These are phyloP conservation scores for Salvator merianae DNA, from an alignment of 2,113 vertebrate genomes.

Conservation along the genomic window DNA sequence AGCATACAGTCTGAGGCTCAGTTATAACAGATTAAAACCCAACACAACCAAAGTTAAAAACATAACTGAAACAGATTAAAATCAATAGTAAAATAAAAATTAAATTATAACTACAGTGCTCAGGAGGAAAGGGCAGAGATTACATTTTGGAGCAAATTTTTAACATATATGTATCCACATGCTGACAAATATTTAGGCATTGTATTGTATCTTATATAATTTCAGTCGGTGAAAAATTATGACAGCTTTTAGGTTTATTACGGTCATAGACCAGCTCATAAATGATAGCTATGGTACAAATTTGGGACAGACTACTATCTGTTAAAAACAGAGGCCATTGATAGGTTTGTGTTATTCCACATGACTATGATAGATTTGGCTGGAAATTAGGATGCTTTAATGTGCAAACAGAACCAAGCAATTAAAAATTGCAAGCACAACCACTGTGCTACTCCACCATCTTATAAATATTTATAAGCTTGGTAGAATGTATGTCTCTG, in stretches of 20 bases:
- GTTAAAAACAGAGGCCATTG: conserved; percentile 42
- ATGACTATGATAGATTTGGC: conserved; percentile 63
- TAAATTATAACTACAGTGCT: too few relatives aligned
- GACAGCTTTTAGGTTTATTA: too few relatives aligned
- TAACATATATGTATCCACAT: background rate
- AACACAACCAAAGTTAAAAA: too few relatives aligned
- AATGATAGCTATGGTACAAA: background rate
- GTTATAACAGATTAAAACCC: too few relatives aligned
- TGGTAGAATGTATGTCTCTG: background rate
- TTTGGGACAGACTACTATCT: background rate
- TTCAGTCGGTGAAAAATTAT: too few relatives aligned
- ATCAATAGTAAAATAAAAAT: too few relatives aligned
- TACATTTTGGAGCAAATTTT: background rate
- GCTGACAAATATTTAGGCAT: background rate
- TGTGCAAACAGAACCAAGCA: conserved; percentile 64
- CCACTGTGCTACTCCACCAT: conserved; percentile 28
- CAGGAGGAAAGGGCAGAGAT: too few relatives aligned
- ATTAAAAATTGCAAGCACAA: conserved; percentile 57
- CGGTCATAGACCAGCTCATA: too few relatives aligned
- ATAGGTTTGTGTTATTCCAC: conserved; percentile 53
- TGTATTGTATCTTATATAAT: too few relatives aligned
- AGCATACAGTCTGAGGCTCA: too few relatives aligned
- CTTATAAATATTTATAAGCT: background rate
- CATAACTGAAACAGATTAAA: too few relatives aligned
- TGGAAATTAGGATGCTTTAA: conserved; percentile 59